phyloP scores from a whole-genome alignment of 2,888 invertebrate species.

The Apotomis turbidana region DNA sequence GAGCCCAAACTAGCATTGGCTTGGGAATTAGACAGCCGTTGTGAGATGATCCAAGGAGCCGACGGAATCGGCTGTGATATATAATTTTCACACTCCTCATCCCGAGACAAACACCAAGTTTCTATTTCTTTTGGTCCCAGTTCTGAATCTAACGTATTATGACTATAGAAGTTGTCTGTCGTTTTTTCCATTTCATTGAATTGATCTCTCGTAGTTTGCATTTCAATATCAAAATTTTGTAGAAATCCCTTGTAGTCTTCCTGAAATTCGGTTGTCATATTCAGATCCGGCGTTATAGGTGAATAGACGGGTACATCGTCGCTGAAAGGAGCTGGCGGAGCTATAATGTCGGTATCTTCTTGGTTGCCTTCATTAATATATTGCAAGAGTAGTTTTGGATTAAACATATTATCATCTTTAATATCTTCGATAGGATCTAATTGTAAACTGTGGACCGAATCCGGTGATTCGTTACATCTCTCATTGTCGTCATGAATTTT shows the following conservation, averaged over 20 bases:
- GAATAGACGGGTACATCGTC: conserved; percentile 49
- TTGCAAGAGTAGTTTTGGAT: conserved; percentile 70
- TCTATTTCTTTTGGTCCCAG: conserved; percentile 61
- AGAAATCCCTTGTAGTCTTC: neutral
- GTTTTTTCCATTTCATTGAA: conserved; percentile 27
- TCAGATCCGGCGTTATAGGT: conserved; percentile 32
- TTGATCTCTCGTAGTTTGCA: neutral
- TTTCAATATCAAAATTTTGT: neutral
- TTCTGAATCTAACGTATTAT: conserved; percentile 1
- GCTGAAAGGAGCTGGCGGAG: conserved; percentile 68
- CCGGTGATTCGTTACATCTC: conserved; percentile 17
- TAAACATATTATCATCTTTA: conserved; percentile 55
- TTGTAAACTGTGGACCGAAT: conserved; percentile 22
- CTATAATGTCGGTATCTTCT: conserved; percentile 54
- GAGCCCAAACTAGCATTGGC: conserved; percentile 39
- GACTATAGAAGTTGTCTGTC: conserved; percentile 34
- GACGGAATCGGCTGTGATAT: conserved; percentile 45
- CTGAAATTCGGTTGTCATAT: neutral
- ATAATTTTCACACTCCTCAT: conserved; percentile 46
- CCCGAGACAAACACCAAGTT: conserved; percentile 61
- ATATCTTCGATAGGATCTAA: conserved; percentile 15
- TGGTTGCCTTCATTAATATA: conserved; percentile 49
- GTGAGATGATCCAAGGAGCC: conserved; percentile 17
- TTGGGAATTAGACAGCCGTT: conserved; percentile 11
- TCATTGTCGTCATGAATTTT: neutral